Percentiles rank a stretch among this genome's conserved stretches.
Conservation (phyloP, 2,797 vertebrate genomes). For the Xiphophorus birchmanni region DNA sequence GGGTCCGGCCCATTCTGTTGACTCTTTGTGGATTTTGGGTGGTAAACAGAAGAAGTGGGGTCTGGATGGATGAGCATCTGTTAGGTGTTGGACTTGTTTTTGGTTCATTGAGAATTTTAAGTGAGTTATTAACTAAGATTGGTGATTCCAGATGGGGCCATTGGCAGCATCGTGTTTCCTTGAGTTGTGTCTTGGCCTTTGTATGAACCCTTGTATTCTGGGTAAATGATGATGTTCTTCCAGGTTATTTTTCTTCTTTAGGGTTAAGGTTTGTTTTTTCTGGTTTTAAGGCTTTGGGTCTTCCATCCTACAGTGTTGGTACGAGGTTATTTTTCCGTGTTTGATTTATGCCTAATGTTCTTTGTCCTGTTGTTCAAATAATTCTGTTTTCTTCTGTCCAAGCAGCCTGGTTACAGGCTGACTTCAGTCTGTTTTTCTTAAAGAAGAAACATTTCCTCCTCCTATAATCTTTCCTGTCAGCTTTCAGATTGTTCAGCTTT, state of each 20-base stretch:
- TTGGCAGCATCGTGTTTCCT: too few species aligned
- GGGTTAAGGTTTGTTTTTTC: not conserved
- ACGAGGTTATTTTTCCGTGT: too few species aligned
- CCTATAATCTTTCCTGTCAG: not conserved
- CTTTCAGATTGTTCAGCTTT: not conserved
- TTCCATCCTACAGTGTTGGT: too few species aligned
- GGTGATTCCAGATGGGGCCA: too few species aligned
- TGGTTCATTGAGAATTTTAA: too few species aligned
- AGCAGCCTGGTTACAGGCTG: not conserved
- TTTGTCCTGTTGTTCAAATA: not conserved
- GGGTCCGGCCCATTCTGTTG: not conserved
- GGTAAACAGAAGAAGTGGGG: not conserved
- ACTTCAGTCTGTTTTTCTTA: not conserved
- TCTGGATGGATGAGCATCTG: not conserved
- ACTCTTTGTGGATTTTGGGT: not conserved
- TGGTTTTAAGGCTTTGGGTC: not conserved
- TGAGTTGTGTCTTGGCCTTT: not conserved
- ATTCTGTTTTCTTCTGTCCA: not conserved
- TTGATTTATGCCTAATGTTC: not conserved
- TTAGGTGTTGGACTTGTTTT: not conserved
- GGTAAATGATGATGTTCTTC: not conserved
- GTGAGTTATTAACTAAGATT: too few species aligned
- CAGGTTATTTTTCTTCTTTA: not conserved
- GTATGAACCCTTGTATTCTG: not conserved
- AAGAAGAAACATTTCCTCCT: not conserved